phyloP scores from a whole-genome alignment of 1,140 invertebrate genomes.

The Littorina saxatilis region DNA sequence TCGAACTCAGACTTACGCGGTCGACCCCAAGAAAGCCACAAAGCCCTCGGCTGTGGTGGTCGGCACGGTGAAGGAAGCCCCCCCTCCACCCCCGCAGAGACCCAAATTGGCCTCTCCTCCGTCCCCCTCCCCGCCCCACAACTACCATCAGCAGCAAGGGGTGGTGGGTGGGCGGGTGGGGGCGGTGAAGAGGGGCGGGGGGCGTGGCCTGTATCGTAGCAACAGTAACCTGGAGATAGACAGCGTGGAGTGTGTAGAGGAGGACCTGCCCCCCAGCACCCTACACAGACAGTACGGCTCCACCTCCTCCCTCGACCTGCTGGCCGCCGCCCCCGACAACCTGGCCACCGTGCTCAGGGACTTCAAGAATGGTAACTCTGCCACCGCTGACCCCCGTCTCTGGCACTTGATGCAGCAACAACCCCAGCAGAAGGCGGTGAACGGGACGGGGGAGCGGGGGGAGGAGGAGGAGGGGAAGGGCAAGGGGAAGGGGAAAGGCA shows the following conservation, averaged over 20 bases:
- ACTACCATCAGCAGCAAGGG: constrained; percentile 4
- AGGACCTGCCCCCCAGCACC: constrained; percentile 53
- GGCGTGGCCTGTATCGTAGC: constrained; percentile 78
- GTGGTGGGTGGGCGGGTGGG: constrained; percentile 40
- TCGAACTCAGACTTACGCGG: constrained; percentile 43
- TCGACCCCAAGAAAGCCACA: constrained; percentile 29
- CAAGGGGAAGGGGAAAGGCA: constrained; percentile 73
- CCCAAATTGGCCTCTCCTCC: constrained; percentile 9
- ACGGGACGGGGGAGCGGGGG: constrained; percentile 67
- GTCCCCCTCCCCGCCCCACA: constrained; percentile 28
- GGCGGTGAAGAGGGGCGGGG: constrained; percentile 41
- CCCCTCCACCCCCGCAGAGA: neutral
- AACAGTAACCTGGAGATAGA: constrained; percentile 84
- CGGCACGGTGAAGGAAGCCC: constrained; percentile 28
- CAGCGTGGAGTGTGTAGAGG: constrained; percentile 73
- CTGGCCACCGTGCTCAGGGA: constrained; percentile 88
- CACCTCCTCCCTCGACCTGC: constrained; percentile 83
- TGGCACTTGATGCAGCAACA: constrained; percentile 80
- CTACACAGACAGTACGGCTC: constrained; percentile 80
- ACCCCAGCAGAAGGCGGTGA: constrained; percentile 51
- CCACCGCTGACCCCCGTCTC: constrained; percentile 59
- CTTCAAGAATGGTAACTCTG: constrained; percentile 78
- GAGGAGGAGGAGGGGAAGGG: constrained; percentile 81
- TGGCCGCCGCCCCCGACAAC: constrained; percentile 79
- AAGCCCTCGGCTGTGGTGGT: constrained; percentile 15